Evolutionary conservation across 2,113 vertebrate genomes (phyloP), one percentile per base, ranked within the genome.

Genomic region (Amia ocellicauda): DNA sequence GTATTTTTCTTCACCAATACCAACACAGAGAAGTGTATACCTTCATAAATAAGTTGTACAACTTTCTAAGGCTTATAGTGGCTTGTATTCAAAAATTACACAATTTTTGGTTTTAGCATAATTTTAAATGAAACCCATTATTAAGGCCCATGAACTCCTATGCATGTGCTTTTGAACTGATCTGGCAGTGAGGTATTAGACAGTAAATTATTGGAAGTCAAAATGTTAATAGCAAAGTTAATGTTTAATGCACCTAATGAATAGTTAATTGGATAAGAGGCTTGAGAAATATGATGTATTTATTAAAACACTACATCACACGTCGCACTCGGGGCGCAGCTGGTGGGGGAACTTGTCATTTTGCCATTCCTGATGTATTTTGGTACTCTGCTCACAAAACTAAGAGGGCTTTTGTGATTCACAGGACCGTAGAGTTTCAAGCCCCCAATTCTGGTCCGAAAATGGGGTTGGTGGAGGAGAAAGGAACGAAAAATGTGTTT

Each of bases 301-400:
- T 41, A 42, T 58, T 58, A 40, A 58, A 58, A 40, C 29, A 29
- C 27, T 31, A 31, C 29, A 3, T 31, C 27, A 47, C 31, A 36
- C 11, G 31, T 36, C 16, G 22, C 1, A 7, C 29, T 17, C 27
- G 27, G 17, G 54, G n/a, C 29, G 17, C 54, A 57, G 54, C 27
- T 31, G 29, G n/a, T 9, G 24, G 7, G n/a, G 27, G n/a, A 27
- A 17, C 14, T 19, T 22, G 50, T 9, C 20, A 23, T 23, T 20
- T 52, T 9, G 14, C 5, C 17, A 17, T 3, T 23, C 19, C 43
- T 13, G n/a, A 17, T 7, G 2, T n/a, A 19, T 17, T 26, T 31
- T 42, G 3, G 17, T 26, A 31, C 42, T 43, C 36, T 16, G 28
- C n/a, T 60, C 27, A 28, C n/a, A n/a, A n/a, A n/a, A n/a, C n/a